Conservation (phyloP, 2,888 invertebrate species). For the Galeopsomyia nigrocyanea region DNA sequence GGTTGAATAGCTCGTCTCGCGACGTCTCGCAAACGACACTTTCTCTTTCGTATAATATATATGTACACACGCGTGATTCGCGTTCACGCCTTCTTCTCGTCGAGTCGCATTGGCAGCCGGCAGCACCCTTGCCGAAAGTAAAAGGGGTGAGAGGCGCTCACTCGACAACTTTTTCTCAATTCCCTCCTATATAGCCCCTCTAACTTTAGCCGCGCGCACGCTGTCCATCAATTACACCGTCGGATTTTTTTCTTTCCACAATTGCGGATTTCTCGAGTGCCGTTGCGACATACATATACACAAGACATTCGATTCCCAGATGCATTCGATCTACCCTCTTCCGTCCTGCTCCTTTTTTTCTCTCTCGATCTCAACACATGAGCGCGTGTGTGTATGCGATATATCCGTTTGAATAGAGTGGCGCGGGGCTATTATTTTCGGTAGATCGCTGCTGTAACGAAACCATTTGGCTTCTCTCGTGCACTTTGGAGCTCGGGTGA, state of each 20-base stretch:
- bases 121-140: neutral
- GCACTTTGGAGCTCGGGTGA: constrained; percentile 52
- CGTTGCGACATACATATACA: constrained; percentile 60
- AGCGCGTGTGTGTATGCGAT: constrained; percentile 36
- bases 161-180: constrained; percentile 35
- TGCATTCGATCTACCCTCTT: constrained; percentile 39
- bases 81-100: constrained; percentile 29
- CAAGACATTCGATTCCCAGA: constrained; percentile 39
- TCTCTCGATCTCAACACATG: constrained; percentile 46
- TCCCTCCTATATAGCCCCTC: constrained; percentile 11
- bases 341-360: constrained; percentile 46
- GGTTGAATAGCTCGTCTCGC: constrained; percentile 11
- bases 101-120: too few relatives aligned
- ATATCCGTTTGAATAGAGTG: constrained; percentile 61
- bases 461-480: constrained; percentile 42
- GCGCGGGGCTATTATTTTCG: constrained; percentile 64
- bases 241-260: constrained; percentile 57
- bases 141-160: constrained; percentile 48
- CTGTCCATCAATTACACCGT: constrained; percentile 64
- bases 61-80: neutral
- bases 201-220: constrained; percentile 32
- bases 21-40: constrained; percentile 10
- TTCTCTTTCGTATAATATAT: constrained; percentile 7
- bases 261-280: constrained; percentile 60
- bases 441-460: constrained; percentile 52